A percentile compares a stretch with the other conserved stretches of the same genome.
phyloP scores from a whole-genome alignment of 2,888 invertebrate genomes.

The Protophormia terraenovae region DNA sequence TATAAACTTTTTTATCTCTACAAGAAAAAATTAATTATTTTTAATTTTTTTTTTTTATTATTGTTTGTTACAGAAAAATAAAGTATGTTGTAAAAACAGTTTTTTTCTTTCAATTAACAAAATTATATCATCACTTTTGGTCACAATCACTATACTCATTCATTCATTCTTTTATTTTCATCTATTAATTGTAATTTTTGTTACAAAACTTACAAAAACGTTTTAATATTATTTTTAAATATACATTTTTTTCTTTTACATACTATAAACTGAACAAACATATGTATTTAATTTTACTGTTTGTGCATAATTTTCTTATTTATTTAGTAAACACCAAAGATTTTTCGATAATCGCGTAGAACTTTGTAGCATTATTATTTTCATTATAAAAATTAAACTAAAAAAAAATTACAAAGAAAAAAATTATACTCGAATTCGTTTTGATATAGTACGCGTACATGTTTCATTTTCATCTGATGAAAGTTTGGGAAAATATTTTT shows the following conservation, averaged over 20 bases:
- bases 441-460: conserved; percentile 57
- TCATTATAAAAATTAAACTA: conserved; percentile 31
- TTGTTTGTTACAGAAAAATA: background rate
- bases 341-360: conserved; percentile 25
- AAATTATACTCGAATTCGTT: conserved; percentile 36
- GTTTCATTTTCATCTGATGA: conserved; percentile 63
- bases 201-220: conserved; percentile 13
- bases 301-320: conserved; percentile 10
- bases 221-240: conserved; percentile 14
- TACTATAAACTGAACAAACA: background rate
- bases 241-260: conserved; percentile 16
- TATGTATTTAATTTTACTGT: background rate
- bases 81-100: conserved; percentile 19
- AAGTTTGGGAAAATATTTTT: conserved; percentile 58
- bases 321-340: conserved; percentile 20
- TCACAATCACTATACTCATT: conserved; percentile 25
- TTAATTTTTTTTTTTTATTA: background rate
- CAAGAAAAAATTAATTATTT: background rate
- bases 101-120: conserved; percentile 42
- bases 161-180: conserved; percentile 36
- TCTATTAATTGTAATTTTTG: background rate
- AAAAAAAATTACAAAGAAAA: background rate
- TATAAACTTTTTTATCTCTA: background rate
- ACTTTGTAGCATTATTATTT: background rate
- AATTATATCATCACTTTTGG: conserved; percentile 65